A percentile compares a stretch with the other conserved stretches of the same genome.
These are phyloP conservation scores for Graphium colonna DNA, from an alignment of 2,888 invertebrate genomes.

Conservation along the genomic window DNA sequence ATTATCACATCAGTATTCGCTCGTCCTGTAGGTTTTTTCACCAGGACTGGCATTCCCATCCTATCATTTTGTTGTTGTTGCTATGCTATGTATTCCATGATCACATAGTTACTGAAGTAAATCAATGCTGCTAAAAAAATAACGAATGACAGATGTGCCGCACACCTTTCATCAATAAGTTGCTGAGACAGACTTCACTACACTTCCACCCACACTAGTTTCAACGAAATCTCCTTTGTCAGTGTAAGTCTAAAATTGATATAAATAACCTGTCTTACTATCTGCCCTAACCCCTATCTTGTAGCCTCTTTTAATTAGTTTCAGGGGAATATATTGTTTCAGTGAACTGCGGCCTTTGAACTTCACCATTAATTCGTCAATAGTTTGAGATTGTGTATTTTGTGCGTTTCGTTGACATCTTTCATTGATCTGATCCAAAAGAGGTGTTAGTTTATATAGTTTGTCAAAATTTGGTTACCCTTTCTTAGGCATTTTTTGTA, in stretches of 20 bases:
- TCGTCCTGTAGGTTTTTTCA: slow-evolving; percentile 16
- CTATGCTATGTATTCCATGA: slow-evolving; percentile 8
- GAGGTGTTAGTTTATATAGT: slow-evolving; percentile 28
- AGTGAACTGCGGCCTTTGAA: slow-evolving; percentile 30
- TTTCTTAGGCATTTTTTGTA: slow-evolving; percentile 16
- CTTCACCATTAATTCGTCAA: slow-evolving; percentile 32
- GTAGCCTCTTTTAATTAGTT: slow-evolving; percentile 36
- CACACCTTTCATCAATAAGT: neutral
- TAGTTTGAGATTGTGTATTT: slow-evolving; percentile 26
- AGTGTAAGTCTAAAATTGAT: slow-evolving; percentile 29
- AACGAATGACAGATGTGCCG: too few relatives aligned
- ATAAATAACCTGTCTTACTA: too few relatives aligned
- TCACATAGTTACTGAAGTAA: slow-evolving; percentile 11
- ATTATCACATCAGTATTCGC: too few relatives aligned
- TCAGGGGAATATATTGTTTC: slow-evolving; percentile 35
- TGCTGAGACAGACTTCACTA: slow-evolving; percentile 29
- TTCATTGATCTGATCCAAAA: slow-evolving; percentile 18
- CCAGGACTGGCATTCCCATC: neutral
- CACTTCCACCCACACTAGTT: slow-evolving; percentile 31
- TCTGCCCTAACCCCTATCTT: slow-evolving; percentile 32
- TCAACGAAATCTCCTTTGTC: slow-evolving; percentile 32
- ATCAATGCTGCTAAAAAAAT: neutral
- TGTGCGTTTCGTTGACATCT: slow-evolving; percentile 27
- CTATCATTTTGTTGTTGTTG: slow-evolving; percentile 4
- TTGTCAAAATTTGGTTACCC: slow-evolving; percentile 23